Evolutionary conservation across 2,888 invertebrate species (phyloP), one percentile per base, ranked within the genome.

Genomic region (Pycnomerus fuliginosus): DNA sequence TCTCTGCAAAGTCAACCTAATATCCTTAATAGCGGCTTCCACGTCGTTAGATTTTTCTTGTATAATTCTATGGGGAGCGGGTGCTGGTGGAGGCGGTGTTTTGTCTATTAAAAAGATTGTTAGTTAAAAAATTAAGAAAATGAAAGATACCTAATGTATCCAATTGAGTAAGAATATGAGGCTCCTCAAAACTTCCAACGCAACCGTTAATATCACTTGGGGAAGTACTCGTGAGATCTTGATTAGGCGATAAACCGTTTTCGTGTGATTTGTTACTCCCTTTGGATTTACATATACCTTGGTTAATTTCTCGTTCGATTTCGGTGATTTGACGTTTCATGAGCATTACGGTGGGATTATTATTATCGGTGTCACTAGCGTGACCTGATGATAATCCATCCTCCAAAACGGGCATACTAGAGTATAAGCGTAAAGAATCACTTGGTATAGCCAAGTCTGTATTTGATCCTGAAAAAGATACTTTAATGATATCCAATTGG

Each of bases 351-450:
- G 83, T 82, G 12, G 83, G 85, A 71, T 90, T 90, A 66, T 90
- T 90, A 68, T 90, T 90, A 74, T 95, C 95, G 0, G 85, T 88
- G 67, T 95, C 95, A 50, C 93, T 93, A 1, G 87, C 91, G 67
- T 94, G 94, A 1, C 94, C 94, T 22, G 94, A 94, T 1, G 94
- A 94, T 42, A 96, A 76, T 0, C 94, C 95, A 71, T 96, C 96
- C 68, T 95, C 94, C 28, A 96, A 81, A 10, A 92, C 86, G 0
- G 96, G 96, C 87, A 96, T 88, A 60, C 83, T 84, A 33, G 83
- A 83, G 72, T 79, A 87, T 73, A 81, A 79, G 69, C 80, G 79
- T 23, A 83, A 76, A 62, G 81, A 80, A 66, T 82, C 82, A 27
- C 78, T 79, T 56, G 79, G 80, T 48, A 80, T 78, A 27, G 80